Conservation (phyloP, 1,140 invertebrate species). For the Pomacea maculata region DNA sequence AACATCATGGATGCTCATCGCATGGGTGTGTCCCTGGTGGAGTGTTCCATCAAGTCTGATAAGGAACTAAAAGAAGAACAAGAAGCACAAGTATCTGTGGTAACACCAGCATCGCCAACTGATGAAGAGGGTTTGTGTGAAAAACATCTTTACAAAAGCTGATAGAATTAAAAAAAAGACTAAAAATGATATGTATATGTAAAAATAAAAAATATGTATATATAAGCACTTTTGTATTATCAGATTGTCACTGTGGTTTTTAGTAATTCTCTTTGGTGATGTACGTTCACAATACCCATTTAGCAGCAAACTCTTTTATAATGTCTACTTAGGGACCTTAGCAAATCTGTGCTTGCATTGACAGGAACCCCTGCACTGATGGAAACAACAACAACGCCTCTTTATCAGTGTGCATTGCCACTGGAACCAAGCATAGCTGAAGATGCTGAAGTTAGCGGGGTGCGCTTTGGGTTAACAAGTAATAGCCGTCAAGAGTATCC, state of each 20-base stretch:
- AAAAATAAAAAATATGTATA: no score
- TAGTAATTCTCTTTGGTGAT: no score
- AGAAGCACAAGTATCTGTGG: not conserved
- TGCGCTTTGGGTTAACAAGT: conserved; percentile 66
- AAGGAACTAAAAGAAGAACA: not conserved
- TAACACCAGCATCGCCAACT: not conserved
- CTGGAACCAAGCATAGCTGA: conserved; percentile 51
- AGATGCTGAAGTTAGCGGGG: conserved; percentile 42
- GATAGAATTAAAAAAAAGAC: no score
- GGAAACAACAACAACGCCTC: conserved; percentile 28
- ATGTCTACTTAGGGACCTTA: no score
- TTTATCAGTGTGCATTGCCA: conserved; percentile 68
- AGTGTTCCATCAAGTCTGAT: conserved; percentile 68
- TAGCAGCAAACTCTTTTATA: no score
- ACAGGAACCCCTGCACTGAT: conserved; percentile 4
- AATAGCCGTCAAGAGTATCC: conserved; percentile 75
- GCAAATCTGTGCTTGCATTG: not conserved
- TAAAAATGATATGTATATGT: no score
- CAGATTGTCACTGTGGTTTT: no score
- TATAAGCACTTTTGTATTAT: no score
- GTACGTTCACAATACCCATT: no score
- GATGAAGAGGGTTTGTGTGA: conserved; percentile 18
- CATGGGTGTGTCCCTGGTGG: conserved; percentile 74
- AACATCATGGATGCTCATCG: conserved; percentile 71
- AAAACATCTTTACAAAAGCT: no score